Percentiles rank a stretch among this genome's conserved stretches.
Conservation (phyloP, 2,113 vertebrate genomes). For the Psilopsiagon aurifrons region DNA sequence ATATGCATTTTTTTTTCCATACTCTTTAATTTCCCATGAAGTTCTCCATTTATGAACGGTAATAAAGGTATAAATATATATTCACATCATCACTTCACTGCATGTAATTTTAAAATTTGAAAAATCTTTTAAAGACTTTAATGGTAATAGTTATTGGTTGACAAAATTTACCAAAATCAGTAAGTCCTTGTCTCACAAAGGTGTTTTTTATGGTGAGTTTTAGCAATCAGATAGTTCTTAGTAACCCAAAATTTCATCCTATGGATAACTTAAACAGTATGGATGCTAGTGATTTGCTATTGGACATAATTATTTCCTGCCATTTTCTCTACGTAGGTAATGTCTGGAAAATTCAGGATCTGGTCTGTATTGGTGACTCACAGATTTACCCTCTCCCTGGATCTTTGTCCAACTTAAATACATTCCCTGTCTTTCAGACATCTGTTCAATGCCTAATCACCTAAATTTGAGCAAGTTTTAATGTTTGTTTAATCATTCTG, state of each 20-base stretch:
- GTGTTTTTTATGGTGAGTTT: neutral
- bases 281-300: neutral
- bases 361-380: neutral
- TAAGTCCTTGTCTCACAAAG: neutral
- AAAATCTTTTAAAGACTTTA: neutral
- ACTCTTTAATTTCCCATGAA: neutral
- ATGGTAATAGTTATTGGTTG: neutral
- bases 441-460: neutral
- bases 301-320: neutral
- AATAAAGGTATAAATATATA: neutral
- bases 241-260: neutral
- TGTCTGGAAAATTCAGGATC: neutral
- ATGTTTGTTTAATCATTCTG: neutral
- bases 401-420: accelerated
- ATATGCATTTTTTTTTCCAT: neutral
- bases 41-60: neutral
- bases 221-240: neutral
- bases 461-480: neutral
- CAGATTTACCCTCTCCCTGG: neutral
- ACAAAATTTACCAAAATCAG: neutral
- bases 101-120: neutral
- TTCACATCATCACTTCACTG: neutral
- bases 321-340: neutral
- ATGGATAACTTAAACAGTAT: neutral
- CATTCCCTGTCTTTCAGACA: neutral